Conservation (phyloP, 2,888 invertebrate genomes). For the Mesochorus sp. region DNA sequence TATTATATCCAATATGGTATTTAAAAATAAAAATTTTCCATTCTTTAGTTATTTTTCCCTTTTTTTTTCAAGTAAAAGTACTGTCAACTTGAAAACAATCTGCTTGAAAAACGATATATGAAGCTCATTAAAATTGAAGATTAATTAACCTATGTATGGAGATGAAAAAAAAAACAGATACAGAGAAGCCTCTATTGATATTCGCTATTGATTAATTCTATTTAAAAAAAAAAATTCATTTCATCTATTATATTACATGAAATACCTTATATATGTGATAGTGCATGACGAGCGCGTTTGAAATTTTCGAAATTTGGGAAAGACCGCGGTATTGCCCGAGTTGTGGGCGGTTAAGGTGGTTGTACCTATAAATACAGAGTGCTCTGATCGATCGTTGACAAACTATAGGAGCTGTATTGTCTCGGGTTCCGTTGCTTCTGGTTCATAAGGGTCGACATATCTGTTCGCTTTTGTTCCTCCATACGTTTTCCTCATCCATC, state of each 20-base stretch:
- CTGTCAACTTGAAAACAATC: too few relatives aligned
- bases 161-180: too few relatives aligned
- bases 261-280: background rate
- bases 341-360: background rate
- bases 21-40: too few relatives aligned
- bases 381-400: slow-evolving; percentile 35
- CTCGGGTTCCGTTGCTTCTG: slow-evolving; percentile 22
- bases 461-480: background rate
- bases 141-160: too few relatives aligned
- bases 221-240: background rate
- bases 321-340: slow-evolving; percentile 14
- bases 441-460: background rate
- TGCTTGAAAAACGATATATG: too few relatives aligned
- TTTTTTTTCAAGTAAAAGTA: too few relatives aligned
- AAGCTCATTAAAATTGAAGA: too few relatives aligned
- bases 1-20: too few relatives aligned
- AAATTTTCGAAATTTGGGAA: slow-evolving; percentile 22
- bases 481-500: background rate
- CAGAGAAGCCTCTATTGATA: too few relatives aligned
- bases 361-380: background rate
- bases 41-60: background rate
- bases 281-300: slow-evolving; percentile 28
- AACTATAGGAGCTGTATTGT: background rate
- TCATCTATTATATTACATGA: background rate
- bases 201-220: background rate